These are phyloP conservation scores for Ctenosaura bakeri DNA, from an alignment of 2,797 vertebrate species.

Conservation along the genomic window DNA sequence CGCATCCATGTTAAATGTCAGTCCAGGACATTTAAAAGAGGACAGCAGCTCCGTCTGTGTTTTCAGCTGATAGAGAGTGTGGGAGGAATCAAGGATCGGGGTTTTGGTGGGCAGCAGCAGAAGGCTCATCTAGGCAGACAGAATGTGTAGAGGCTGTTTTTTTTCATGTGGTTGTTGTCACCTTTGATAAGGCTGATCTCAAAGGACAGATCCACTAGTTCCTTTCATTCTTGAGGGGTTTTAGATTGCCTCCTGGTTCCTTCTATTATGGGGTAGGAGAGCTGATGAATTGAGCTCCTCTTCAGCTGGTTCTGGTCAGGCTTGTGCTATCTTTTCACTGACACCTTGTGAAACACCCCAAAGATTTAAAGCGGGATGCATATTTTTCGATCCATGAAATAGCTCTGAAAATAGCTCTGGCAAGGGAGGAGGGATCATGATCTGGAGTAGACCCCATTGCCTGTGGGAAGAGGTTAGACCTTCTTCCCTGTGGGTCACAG, in stretches of 20 bases:
- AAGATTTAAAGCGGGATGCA: not conserved
- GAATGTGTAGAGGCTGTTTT: constrained; percentile 22
- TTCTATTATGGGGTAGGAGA: not conserved
- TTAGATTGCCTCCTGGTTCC: not conserved
- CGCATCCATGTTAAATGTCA: not conserved
- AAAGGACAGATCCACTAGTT: not conserved
- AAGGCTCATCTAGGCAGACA: accelerated
- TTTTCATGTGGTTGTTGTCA: not conserved
- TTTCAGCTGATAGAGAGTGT: accelerated
- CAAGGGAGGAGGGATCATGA: not conserved
- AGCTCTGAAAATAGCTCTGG: not conserved
- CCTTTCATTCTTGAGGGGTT: not conserved
- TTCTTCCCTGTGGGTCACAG: not conserved
- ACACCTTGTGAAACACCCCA: not conserved
- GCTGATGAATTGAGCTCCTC: not conserved
- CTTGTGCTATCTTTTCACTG: not conserved
- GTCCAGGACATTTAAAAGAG: not conserved
- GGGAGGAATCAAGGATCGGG: constrained; percentile 5
- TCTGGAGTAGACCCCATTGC: not conserved
- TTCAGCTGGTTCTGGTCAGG: not conserved
- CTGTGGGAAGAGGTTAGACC: not conserved
- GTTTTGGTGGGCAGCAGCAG: not conserved
- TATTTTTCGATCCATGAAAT: not conserved
- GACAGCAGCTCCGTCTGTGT: not conserved
- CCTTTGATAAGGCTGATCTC: not conserved